Conservation (phyloP, 1,140 invertebrate species). For the Lerema accius region DNA sequence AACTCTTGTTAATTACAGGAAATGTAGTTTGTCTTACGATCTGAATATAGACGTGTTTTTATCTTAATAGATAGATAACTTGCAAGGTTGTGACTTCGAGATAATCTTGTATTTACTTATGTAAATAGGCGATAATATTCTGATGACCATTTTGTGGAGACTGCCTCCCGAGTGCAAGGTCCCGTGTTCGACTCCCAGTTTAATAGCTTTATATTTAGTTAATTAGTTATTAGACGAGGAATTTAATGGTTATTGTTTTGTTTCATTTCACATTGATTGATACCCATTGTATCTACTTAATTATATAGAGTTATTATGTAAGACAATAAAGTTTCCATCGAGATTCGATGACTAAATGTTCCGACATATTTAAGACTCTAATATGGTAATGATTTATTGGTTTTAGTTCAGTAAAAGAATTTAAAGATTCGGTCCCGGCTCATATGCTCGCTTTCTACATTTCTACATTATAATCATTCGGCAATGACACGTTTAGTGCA, state of each 20-base stretch:
- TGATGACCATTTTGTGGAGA: no score
- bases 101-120: no score
- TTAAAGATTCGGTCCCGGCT: conserved; percentile 7
- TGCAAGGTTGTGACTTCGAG: no score
- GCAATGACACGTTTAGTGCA: conserved; percentile 34
- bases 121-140: no score
- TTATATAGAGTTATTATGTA: conserved; percentile 1
- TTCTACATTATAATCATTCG: conserved; percentile 24
- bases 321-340: conserved; percentile 14
- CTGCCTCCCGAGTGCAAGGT: no score
- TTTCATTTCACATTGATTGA: not conserved
- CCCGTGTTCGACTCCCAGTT: no score
- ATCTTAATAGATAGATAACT: no score
- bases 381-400: conserved; percentile 16
- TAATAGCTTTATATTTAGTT: no score
- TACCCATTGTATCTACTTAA: not conserved
- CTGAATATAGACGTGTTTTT: no score
- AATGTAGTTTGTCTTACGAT: not conserved
- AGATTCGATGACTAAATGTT: conserved; percentile 1
- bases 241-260: not conserved
- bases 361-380: conserved; percentile 5
- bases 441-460: conserved; percentile 12
- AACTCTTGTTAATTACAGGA: conserved; percentile 3
- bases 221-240: not conserved
- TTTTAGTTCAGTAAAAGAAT: conserved; percentile 9